Conservation (phyloP, 1,140 invertebrate species). For the Ptiloglossa arizonensis region DNA sequence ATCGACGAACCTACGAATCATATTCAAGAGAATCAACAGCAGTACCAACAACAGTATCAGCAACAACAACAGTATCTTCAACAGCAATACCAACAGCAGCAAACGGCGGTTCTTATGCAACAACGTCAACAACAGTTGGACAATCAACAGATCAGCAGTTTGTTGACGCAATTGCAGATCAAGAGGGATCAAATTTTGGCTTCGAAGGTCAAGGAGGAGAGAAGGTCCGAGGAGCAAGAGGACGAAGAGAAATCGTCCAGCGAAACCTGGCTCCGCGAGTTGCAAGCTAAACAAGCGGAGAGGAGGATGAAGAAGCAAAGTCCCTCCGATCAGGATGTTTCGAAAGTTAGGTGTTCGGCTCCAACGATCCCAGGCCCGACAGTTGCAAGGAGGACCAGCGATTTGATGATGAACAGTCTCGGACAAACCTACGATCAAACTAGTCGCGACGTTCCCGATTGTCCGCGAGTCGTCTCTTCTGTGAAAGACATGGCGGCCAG, state of each 20-base stretch:
- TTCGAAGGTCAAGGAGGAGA: slow-evolving; percentile 75
- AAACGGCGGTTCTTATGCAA: slow-evolving; percentile 9
- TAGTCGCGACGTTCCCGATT: slow-evolving; percentile 76
- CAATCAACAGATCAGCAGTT: slow-evolving; percentile 81
- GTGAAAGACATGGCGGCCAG: slow-evolving; percentile 91
- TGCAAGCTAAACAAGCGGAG: slow-evolving; percentile 90
- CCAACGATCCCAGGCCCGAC: slow-evolving; percentile 55
- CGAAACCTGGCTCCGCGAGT: slow-evolving; percentile 88
- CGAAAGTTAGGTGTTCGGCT: slow-evolving; percentile 63
- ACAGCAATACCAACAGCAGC: slow-evolving; percentile 17
- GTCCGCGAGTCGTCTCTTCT: slow-evolving; percentile 77
- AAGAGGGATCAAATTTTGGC: slow-evolving; percentile 88
- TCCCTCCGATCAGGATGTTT: slow-evolving; percentile 70
- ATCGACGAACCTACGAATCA: slow-evolving; percentile 85
- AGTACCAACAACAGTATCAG: slow-evolving; percentile 48
- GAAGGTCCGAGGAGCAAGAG: slow-evolving; percentile 65
- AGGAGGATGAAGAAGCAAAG: slow-evolving; percentile 83
- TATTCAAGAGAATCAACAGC: slow-evolving; percentile 72
- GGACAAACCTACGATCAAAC: slow-evolving; percentile 61
- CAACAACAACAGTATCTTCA: slow-evolving; percentile 43
- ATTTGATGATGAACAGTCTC: slow-evolving; percentile 75
- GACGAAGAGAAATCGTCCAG: slow-evolving; percentile 79
- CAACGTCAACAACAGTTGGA: slow-evolving; percentile 61
- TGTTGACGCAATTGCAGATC: slow-evolving; percentile 89
- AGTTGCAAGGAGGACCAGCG: slow-evolving; percentile 75